These are phyloP conservation scores for Vultur gryphus DNA, from an alignment of 2,797 vertebrate genomes.

Conservation along the genomic window DNA sequence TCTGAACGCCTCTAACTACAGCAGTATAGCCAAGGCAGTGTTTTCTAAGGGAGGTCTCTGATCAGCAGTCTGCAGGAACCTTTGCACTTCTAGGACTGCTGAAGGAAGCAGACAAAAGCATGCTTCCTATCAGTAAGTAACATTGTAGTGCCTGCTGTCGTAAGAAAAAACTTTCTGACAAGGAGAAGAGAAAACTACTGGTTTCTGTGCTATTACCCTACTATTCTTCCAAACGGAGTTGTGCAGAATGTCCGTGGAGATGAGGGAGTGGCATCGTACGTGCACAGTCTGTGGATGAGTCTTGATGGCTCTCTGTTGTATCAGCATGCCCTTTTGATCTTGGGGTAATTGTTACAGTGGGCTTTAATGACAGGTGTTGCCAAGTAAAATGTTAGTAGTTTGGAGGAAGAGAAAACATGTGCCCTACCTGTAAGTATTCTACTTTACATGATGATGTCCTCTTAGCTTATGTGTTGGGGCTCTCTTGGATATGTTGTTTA, in stretches of 20 bases:
- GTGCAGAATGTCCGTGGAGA: rapidly evolving
- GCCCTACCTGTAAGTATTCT: background rate
- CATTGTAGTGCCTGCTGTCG: background rate
- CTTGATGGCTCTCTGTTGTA: background rate
- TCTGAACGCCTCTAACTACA: background rate
- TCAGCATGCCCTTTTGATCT: background rate
- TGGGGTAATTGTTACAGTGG: background rate
- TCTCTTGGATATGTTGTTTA: background rate
- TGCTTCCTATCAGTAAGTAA: background rate
- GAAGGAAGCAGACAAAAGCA: background rate
- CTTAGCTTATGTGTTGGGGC: background rate
- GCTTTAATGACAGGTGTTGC: background rate
- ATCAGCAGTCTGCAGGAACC: background rate
- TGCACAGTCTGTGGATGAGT: background rate
- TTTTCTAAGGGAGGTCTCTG: background rate
- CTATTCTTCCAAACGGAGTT: background rate
- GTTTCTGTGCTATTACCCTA: background rate
- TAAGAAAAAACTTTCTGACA: background rate
- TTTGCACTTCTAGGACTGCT: background rate
- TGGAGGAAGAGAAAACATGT: background rate
- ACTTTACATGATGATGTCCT: background rate
- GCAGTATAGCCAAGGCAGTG: background rate
- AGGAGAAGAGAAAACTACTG: background rate
- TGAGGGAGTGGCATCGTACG: rapidly evolving
- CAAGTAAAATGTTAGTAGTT: background rate